Evolutionary conservation across 2,888 invertebrate species (phyloP).

Genomic region (Clivina fossor): DNA sequence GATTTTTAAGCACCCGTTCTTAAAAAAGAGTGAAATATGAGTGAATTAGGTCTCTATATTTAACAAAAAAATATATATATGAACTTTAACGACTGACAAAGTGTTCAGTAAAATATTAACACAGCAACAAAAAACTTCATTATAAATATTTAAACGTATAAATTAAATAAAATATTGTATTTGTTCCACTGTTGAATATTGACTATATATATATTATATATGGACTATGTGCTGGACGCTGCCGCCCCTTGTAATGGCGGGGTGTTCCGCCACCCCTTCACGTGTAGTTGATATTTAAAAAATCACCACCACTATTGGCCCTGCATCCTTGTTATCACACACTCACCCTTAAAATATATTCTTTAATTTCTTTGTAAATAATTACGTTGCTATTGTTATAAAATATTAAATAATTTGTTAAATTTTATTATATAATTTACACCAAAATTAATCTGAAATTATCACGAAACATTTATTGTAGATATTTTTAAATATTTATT

Average conservation of each 20-base stretch:
- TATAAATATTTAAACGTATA: slow-evolving; percentile 32
- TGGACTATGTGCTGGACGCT: slow-evolving; percentile 26
- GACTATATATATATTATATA: slow-evolving; percentile 32
- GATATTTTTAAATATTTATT: too few relatives aligned
- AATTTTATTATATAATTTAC: too few relatives aligned
- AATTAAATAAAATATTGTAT: slow-evolving; percentile 31
- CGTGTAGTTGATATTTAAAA: slow-evolving; percentile 26
- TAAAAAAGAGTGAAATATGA: slow-evolving; percentile 33
- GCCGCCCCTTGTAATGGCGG: slow-evolving; percentile 12
- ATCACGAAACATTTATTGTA: too few relatives aligned
- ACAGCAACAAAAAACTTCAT: slow-evolving; percentile 31
- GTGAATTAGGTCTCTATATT: slow-evolving; percentile 26
- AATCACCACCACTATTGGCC: slow-evolving; percentile 7
- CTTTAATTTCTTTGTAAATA: too few relatives aligned
- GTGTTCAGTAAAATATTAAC: slow-evolving; percentile 30
- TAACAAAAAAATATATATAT: slow-evolving; percentile 30
- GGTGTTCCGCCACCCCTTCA: slow-evolving; percentile 7
- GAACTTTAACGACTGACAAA: slow-evolving; percentile 26
- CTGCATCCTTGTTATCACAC: not conserved
- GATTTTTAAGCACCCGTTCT: slow-evolving; percentile 31
- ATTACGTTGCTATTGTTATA: too few relatives aligned
- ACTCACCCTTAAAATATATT: not conserved
- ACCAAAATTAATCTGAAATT: too few relatives aligned
- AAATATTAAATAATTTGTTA: too few relatives aligned
- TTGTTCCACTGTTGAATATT: slow-evolving; percentile 33